Conservation (phyloP, 2,113 vertebrate species). For the Rhodinocichla rosea region DNA sequence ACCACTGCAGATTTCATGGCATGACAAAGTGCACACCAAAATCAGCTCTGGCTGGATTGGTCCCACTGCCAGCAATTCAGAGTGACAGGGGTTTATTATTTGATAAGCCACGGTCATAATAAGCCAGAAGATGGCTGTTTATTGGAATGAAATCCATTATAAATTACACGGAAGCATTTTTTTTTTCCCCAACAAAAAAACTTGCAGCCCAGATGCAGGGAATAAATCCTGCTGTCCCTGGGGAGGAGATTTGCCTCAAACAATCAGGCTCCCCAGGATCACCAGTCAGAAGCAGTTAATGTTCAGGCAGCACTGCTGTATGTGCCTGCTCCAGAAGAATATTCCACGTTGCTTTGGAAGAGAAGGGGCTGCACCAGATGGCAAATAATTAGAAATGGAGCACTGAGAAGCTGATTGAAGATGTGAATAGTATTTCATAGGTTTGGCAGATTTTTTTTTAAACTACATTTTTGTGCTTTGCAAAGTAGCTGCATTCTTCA, state of each 20-base stretch:
- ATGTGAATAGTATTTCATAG: not conserved
- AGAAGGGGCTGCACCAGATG: slow-evolving; percentile 6
- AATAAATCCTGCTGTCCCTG: slow-evolving; percentile 19
- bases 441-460: not conserved
- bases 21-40: not conserved
- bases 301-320: not conserved
- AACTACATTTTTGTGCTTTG: not conserved
- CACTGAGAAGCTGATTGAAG: not conserved
- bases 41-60: not conserved
- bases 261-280: not conserved
- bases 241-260: slow-evolving; percentile 7
- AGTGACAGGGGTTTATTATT: slow-evolving; percentile 33
- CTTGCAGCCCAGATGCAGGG: not conserved
- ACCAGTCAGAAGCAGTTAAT: not conserved
- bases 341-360: not conserved
- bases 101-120: not conserved
- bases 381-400: slow-evolving; percentile 23
- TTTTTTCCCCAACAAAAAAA: not conserved
- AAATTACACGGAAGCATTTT: not conserved
- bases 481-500: not conserved
- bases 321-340: not conserved
- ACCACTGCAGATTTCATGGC: not conserved
- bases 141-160: slow-evolving; percentile 22
- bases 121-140: not conserved
- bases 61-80: not conserved